These are phyloP conservation scores for Cyprinella venusta DNA, from an alignment of 2,797 vertebrate genomes.

Conservation along the genomic window DNA sequence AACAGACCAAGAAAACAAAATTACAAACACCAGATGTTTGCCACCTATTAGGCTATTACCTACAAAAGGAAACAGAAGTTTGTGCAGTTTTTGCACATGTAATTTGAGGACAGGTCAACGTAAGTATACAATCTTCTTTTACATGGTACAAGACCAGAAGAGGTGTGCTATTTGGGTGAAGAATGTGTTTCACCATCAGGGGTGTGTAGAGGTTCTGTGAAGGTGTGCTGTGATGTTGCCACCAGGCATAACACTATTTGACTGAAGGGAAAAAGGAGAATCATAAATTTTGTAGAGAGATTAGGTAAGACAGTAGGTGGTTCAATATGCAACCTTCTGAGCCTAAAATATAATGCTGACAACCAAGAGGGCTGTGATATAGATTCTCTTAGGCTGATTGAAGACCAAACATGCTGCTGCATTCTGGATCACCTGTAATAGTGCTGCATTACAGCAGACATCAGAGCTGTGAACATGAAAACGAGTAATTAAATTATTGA, in stretches of 20 bases:
- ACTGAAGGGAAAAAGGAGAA: background rate
- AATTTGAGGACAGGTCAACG: background rate
- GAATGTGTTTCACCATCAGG: background rate
- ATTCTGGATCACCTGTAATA: background rate
- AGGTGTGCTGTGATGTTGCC: background rate
- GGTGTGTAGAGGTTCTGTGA: background rate
- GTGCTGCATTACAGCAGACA: too few species aligned
- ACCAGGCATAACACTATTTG: background rate
- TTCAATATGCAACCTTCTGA: background rate
- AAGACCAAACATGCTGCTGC: background rate
- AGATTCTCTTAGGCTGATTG: background rate
- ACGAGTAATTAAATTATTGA: background rate
- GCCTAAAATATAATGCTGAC: background rate
- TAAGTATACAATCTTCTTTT: background rate
- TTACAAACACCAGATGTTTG: background rate
- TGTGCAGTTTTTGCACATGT: background rate
- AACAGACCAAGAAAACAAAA: background rate
- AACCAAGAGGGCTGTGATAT: background rate
- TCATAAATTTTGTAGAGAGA: background rate
- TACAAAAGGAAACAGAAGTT: background rate
- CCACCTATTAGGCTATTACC: too few species aligned
- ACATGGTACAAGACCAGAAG: background rate
- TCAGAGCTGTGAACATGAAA: background rate
- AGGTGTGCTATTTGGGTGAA: background rate
- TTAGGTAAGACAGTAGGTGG: background rate